These are phyloP conservation scores for Laothoe populi DNA, from an alignment of 2,888 invertebrate genomes.

Conservation along the genomic window DNA sequence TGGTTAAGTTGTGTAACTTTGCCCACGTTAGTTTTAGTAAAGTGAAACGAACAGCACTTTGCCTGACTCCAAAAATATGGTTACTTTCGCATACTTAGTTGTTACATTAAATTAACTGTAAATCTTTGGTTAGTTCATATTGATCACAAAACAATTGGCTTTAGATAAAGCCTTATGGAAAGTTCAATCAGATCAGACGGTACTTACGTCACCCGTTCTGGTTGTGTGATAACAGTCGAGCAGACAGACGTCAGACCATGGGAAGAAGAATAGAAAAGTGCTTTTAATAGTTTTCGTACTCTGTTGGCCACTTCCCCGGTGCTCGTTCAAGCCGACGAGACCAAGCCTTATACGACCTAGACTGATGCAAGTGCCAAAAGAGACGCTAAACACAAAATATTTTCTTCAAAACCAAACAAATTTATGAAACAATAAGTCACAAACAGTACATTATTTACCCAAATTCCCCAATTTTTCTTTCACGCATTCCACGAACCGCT, in stretches of 20 bases:
- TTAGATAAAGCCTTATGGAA: too few relatives aligned
- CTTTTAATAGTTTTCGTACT: too few relatives aligned
- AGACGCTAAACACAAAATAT: background rate
- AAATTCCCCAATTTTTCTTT: slow-evolving; percentile 35
- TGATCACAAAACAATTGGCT: too few relatives aligned
- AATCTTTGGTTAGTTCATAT: background rate
- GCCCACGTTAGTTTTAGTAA: background rate
- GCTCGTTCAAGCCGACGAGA: too few relatives aligned
- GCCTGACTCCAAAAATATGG: background rate
- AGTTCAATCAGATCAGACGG: too few relatives aligned
- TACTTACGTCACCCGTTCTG: too few relatives aligned
- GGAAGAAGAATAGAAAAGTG: too few relatives aligned
- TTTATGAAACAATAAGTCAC: background rate
- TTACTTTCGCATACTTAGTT: background rate
- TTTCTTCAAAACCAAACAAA: background rate
- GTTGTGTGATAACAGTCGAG: too few relatives aligned
- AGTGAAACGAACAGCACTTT: background rate
- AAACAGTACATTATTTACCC: slow-evolving; percentile 16
- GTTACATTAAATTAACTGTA: background rate
- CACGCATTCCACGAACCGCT: slow-evolving; percentile 41
- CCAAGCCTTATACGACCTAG: too few relatives aligned
- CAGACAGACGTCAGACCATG: too few relatives aligned
- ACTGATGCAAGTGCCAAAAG: too few relatives aligned
- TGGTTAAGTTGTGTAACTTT: slow-evolving; percentile 29
- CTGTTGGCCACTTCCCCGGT: too few relatives aligned